These are phyloP conservation scores for Tetranychus truncatus DNA, from an alignment of 2,888 invertebrate species.

Conservation along the genomic window DNA sequence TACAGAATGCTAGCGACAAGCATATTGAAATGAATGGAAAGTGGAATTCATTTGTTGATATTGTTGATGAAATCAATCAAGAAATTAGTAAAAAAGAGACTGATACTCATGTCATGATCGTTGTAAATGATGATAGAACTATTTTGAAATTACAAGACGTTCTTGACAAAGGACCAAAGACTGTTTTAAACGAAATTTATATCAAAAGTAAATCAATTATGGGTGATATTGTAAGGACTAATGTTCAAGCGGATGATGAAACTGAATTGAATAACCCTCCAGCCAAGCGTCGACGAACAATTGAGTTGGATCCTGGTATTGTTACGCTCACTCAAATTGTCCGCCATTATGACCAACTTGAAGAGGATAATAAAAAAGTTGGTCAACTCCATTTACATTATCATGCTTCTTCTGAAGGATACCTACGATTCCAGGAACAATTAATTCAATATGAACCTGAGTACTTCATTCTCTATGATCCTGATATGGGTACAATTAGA, in stretches of 20 bases:
- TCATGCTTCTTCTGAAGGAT: conserved; percentile 34
- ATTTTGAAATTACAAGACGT: conserved; percentile 14
- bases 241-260: conserved; percentile 2
- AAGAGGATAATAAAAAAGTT: conserved; percentile 25
- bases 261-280: conserved; percentile 12
- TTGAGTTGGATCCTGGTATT: conserved; percentile 16
- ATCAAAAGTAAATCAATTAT: conserved; percentile 14
- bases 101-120: conserved; percentile 15
- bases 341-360: conserved; percentile 27
- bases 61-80: conserved; percentile 55
- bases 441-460: conserved; percentile 49
- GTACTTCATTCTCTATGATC: conserved; percentile 73
- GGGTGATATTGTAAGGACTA: conserved; percentile 8
- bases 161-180: conserved; percentile 18
- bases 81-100: neutral
- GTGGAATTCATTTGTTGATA: conserved; percentile 64
- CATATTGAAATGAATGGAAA: conserved; percentile 69
- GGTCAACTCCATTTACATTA: conserved; percentile 31
- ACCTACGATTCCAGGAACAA: conserved; percentile 50
- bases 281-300: conserved; percentile 20
- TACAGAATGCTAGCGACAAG: neutral
- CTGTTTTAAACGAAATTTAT: conserved; percentile 17
- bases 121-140: conserved; percentile 17
- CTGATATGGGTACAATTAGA: conserved; percentile 64
- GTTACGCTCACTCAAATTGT: conserved; percentile 30